Evolutionary conservation across 2,888 invertebrate species (phyloP), one percentile per base, ranked within the genome.

Genomic region (Drosophila kuntzei): DNA sequence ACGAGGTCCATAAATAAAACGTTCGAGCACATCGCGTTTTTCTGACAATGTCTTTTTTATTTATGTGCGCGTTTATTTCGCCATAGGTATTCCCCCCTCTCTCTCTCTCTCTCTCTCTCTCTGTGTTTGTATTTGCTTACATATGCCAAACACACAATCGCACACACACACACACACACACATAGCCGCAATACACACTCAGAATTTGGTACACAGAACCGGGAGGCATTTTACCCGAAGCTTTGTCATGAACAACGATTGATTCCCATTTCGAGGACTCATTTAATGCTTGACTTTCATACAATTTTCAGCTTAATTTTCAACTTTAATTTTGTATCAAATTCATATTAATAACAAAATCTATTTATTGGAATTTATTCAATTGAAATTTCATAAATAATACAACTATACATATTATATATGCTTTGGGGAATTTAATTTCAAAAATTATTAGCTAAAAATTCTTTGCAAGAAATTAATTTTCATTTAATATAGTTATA

Each of bases 21-120:
- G 59, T 71, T 67, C 72, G 76, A 80, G 80, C 80, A 76, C 80
- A 80, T 67, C 80, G 76, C 54, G 69, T 78, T 71, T 68, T 73
- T 74, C 75, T 64, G 81, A 62, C 79, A 67, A 77, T 77, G 64
- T 78, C 69, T 74, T 49, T 64, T 66, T 88, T 86, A 85, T 82
- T 87, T 87, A 85, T 87, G 85, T 87, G 78, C 79, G 60, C 80
- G 71, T 79, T 79, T 77, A 79, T 76, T 76, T 75, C 59, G 79
- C 80, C 71, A 76, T 79, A 79, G 76, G 76, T 76, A 76, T 70
- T 65, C 6, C 36, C 46, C 57, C 62, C 53, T 65, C 47, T 59
- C 44, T 76, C 53, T 62, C 43, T 58, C 44, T 75, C 53, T 65
- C 47, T 61, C 20, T 50, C 53, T 65, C 49, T 62, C 41, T 61